These are phyloP conservation scores for Chelonia mydas DNA, from an alignment of 2,797 vertebrate genomes.

Conservation along the genomic window DNA sequence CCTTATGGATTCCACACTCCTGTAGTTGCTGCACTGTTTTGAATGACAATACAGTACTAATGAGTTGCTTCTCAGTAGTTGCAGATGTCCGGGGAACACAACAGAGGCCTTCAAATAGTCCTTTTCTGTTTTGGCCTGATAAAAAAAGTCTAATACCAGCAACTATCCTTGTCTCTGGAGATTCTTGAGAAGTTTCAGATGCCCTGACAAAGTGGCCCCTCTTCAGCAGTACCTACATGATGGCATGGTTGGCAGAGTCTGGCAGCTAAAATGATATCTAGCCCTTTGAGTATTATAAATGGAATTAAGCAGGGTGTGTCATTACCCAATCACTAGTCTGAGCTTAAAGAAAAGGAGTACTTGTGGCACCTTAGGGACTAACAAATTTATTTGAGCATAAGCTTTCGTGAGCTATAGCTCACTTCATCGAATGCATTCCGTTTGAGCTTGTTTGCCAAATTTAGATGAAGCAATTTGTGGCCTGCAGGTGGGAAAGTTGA, in stretches of 20 bases:
- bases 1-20: neutral
- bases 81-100: neutral
- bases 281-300: neutral
- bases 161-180: fast-evolving
- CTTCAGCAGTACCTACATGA: neutral
- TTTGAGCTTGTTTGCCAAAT: neutral
- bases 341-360: neutral
- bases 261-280: neutral
- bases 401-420: no score
- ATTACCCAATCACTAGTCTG: neutral
- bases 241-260: fast-evolving
- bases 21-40: neutral
- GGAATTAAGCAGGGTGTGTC: fast-evolving
- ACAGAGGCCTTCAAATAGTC: neutral
- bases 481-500: slow-evolving; percentile 20
- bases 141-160: neutral
- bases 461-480: neutral
- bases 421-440: no score
- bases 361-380: no score
- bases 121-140: neutral
- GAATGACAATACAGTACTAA: neutral
- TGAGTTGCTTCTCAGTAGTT: neutral
- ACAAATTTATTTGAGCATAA: no score
- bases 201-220: fast-evolving
- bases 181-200: neutral